Evolutionary conservation across 2,888 invertebrate genomes (phyloP).

Genomic region (Mongoloraphidia duomilia): DNA sequence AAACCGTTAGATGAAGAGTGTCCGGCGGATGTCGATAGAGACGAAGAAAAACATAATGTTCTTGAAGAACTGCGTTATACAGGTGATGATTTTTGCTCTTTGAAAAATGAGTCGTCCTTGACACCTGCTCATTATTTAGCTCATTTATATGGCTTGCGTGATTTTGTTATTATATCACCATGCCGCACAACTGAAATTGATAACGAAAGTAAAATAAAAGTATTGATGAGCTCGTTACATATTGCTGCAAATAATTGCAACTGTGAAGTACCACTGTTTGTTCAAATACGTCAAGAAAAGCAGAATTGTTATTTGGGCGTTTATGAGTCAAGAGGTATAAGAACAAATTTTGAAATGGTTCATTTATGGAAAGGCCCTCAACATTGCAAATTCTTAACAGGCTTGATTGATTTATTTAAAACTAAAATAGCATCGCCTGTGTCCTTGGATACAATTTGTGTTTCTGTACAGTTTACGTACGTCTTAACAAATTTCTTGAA

Average conservation of each 20-base stretch:
- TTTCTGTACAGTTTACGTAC: slow-evolving; percentile 67
- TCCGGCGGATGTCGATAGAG: slow-evolving; percentile 14
- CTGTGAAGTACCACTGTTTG: slow-evolving; percentile 71
- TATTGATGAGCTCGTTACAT: slow-evolving; percentile 64
- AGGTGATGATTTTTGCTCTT: slow-evolving; percentile 45
- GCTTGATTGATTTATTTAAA: slow-evolving; percentile 76
- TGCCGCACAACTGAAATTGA: slow-evolving; percentile 38
- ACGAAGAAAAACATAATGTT: slow-evolving; percentile 11
- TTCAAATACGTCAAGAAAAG: slow-evolving; percentile 71
- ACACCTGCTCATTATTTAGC: slow-evolving; percentile 44
- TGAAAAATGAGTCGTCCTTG: slow-evolving; percentile 25
- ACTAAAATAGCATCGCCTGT: slow-evolving; percentile 61
- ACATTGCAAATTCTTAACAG: slow-evolving; percentile 70
- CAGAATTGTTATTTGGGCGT: slow-evolving; percentile 71
- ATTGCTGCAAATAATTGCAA: slow-evolving; percentile 71
- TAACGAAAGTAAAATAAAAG: slow-evolving; percentile 59
- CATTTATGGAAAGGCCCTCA: slow-evolving; percentile 67
- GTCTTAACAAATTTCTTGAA: slow-evolving; percentile 31
- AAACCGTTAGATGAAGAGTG: slow-evolving; percentile 18
- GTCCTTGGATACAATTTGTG: slow-evolving; percentile 46
- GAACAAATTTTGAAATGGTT: slow-evolving; percentile 80
- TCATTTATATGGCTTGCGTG: slow-evolving; percentile 66
- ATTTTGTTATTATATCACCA: slow-evolving; percentile 66
- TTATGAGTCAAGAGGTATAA: slow-evolving; percentile 57
- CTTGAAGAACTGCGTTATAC: slow-evolving; percentile 31